Evolutionary conservation across 1,140 invertebrate genomes (phyloP).

Genomic region (Harpegnathos saltator): DNA sequence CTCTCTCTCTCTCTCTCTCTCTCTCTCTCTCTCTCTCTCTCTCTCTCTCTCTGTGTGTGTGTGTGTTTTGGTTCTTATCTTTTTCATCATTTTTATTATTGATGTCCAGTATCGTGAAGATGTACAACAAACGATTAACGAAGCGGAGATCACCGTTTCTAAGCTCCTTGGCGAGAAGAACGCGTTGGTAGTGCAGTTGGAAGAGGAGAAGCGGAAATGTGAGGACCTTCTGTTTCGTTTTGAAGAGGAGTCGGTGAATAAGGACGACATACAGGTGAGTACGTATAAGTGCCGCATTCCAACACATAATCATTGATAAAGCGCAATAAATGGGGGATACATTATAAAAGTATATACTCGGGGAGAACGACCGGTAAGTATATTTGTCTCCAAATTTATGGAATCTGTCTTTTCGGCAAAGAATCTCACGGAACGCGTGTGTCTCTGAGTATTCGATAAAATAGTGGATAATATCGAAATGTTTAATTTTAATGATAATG

Average conservation of each 20-base stretch:
- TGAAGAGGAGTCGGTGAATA: constrained; percentile 94
- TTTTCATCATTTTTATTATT: constrained; percentile 33
- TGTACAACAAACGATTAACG: constrained; percentile 85
- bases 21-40: too few species aligned
- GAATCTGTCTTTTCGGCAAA: not conserved
- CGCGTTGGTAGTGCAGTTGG: constrained; percentile 89
- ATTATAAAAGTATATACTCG: not conserved
- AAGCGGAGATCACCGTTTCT: constrained; percentile 81
- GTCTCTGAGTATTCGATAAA: not conserved
- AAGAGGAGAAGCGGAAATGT: constrained; percentile 94
- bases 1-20: too few species aligned
- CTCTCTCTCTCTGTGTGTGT: too few species aligned
- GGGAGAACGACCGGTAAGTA: constrained; percentile 8
- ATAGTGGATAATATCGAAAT: not conserved
- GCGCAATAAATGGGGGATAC: constrained; percentile 2
- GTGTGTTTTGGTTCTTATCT: constrained; percentile 29
- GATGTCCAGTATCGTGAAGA: constrained; percentile 86
- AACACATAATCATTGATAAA: not conserved
- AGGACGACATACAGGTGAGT: constrained; percentile 92
- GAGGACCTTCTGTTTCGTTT: constrained; percentile 97
- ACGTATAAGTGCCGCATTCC: not conserved
- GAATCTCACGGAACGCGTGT: not conserved
- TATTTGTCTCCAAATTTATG: not conserved
- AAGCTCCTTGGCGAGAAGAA: constrained; percentile 89
- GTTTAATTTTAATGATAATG: constrained; percentile 6